Evolutionary conservation across 2,113 vertebrate species (phyloP).

Genomic region (Cyrtonyx montezumae): DNA sequence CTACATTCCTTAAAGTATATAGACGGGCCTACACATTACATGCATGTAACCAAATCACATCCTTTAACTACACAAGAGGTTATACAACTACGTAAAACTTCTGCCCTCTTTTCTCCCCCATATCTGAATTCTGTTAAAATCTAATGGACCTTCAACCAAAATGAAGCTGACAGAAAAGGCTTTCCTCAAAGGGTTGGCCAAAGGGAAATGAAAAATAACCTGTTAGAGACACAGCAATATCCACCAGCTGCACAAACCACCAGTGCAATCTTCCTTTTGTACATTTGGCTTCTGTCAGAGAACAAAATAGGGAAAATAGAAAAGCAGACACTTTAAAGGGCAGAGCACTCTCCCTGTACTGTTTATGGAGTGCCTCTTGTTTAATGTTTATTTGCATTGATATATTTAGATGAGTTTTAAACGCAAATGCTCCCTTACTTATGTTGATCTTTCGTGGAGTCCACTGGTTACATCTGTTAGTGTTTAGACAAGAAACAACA

Average conservation of each 20-base stretch:
- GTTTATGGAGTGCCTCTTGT: background rate
- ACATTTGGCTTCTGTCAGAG: background rate
- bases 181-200: background rate
- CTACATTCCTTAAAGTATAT: background rate
- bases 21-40: background rate
- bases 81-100: background rate
- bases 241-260: background rate
- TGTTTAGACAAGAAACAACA: slow-evolving; percentile 54
- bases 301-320: background rate
- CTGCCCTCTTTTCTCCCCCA: background rate
- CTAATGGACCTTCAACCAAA: background rate
- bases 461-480: slow-evolving; percentile 61
- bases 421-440: slow-evolving; percentile 28
- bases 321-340: background rate
- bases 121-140: background rate
- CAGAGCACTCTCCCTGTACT: background rate
- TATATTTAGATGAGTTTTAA: slow-evolving; percentile 46
- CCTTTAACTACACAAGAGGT: background rate
- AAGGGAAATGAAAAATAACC: background rate
- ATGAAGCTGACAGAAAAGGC: background rate
- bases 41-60: background rate
- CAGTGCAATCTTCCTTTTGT: background rate
- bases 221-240: background rate
- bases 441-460: background rate
- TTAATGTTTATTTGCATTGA: slow-evolving; percentile 40